Conservation (phyloP, 2,113 vertebrate genomes). For the Aviceda subcristata region DNA sequence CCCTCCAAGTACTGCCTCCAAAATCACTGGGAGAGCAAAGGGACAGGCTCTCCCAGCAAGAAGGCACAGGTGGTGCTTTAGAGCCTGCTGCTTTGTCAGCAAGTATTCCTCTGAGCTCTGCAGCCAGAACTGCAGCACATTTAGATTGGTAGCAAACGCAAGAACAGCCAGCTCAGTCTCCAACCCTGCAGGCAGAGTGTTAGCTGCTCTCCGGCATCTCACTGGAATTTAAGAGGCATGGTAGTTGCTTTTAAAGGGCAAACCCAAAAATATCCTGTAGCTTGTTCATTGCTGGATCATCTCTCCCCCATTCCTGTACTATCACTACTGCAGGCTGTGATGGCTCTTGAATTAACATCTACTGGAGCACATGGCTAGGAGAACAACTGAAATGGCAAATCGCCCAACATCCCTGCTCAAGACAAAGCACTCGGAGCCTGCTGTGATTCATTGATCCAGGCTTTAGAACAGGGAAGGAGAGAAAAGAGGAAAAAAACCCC, state of each 20-base stretch:
- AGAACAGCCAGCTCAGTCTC: background rate
- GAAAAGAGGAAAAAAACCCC: background rate
- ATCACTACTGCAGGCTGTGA: background rate
- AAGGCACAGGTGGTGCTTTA: background rate
- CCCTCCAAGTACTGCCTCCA: background rate
- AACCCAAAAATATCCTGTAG: background rate
- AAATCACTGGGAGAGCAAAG: background rate
- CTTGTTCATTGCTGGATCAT: background rate
- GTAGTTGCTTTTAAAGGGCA: background rate
- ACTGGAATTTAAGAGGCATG: background rate
- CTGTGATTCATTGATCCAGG: background rate
- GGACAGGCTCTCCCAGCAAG: background rate
- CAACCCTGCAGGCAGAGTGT: fast-evolving
- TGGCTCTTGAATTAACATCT: background rate
- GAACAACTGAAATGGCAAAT: background rate
- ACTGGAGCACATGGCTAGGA: background rate
- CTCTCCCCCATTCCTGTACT: background rate
- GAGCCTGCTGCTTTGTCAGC: background rate
- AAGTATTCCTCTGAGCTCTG: background rate
- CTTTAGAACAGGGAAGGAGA: background rate
- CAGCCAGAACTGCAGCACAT: background rate
- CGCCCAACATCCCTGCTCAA: background rate
- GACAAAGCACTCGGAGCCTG: background rate
- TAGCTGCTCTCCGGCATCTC: background rate
- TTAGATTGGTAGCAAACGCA: background rate